Conservation (phyloP, 1,140 invertebrate species). For the Asobara japonica region DNA sequence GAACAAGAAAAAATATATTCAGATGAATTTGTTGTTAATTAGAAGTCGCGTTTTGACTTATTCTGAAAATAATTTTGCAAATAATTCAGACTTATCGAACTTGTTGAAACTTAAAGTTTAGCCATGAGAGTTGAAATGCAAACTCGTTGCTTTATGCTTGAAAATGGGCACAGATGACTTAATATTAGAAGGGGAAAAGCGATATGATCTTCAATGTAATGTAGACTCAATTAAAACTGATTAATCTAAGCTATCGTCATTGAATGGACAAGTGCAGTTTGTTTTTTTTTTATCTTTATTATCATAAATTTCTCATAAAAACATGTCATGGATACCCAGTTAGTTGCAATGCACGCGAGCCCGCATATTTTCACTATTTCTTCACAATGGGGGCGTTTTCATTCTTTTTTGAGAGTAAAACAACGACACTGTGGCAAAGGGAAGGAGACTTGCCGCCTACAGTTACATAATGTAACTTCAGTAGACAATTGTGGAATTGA, state of each 20-base stretch:
- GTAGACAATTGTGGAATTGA: neutral
- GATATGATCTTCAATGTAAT: neutral
- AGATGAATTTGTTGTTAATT: too few species aligned
- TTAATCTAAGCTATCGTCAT: neutral
- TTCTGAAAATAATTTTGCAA: too few species aligned
- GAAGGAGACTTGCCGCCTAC: neutral
- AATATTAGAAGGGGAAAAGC: too few species aligned
- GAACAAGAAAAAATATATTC: too few species aligned
- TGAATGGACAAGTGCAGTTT: neutral
- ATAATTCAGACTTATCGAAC: too few species aligned
- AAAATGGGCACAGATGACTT: too few species aligned
- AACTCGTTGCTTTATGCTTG: too few species aligned
- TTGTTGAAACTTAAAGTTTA: too few species aligned
- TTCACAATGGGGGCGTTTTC: slow-evolving; percentile 22
- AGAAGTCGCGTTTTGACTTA: too few species aligned
- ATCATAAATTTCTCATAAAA: neutral
- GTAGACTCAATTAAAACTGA: neutral
- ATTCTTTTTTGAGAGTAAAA: slow-evolving; percentile 4
- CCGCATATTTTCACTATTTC: neutral
- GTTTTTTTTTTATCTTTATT: neutral
- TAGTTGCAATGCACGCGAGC: neutral
- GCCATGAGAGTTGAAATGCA: too few species aligned
- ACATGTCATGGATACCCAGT: neutral
- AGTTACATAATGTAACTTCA: neutral
- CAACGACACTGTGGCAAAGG: neutral